These are phyloP conservation scores for Leiothrix lutea DNA, from an alignment of 2,113 vertebrate species.

Conservation along the genomic window DNA sequence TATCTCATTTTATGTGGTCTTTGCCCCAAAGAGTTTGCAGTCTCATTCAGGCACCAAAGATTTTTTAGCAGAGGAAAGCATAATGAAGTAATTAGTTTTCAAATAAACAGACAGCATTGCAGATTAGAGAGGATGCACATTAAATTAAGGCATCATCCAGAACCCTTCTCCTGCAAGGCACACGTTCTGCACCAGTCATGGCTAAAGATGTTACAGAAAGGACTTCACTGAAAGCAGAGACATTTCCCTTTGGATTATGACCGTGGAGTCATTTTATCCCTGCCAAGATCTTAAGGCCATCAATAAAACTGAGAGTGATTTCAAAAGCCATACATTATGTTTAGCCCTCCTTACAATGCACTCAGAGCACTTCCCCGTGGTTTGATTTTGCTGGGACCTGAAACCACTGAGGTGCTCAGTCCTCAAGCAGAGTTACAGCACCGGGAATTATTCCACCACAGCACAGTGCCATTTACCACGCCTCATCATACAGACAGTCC, in stretches of 20 bases:
- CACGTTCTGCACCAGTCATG: accelerated
- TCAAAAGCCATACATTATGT: neutral
- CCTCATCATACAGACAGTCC: neutral
- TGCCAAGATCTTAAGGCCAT: neutral
- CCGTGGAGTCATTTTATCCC: neutral
- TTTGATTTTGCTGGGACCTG: constrained; percentile 1
- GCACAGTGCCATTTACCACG: neutral
- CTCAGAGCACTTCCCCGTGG: neutral
- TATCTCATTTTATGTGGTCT: neutral
- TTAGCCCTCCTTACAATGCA: neutral
- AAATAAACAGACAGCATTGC: constrained; percentile 1
- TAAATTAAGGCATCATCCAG: constrained; percentile 45
- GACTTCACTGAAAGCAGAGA: neutral
- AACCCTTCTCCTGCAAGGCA: neutral
- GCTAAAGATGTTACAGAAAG: neutral
- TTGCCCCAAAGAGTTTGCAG: constrained; percentile 4
- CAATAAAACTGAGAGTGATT: neutral
- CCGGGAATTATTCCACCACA: constrained; percentile 21
- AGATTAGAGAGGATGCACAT: constrained; percentile 4
- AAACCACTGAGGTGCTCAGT: neutral
- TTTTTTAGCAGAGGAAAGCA: neutral
- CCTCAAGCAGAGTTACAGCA: constrained; percentile 18
- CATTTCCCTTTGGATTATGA: neutral
- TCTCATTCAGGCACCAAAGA: neutral
- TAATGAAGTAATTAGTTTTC: constrained; percentile 21